phyloP scores from a whole-genome alignment of 2,888 invertebrate genomes.

The Trichopoda pennipes region DNA sequence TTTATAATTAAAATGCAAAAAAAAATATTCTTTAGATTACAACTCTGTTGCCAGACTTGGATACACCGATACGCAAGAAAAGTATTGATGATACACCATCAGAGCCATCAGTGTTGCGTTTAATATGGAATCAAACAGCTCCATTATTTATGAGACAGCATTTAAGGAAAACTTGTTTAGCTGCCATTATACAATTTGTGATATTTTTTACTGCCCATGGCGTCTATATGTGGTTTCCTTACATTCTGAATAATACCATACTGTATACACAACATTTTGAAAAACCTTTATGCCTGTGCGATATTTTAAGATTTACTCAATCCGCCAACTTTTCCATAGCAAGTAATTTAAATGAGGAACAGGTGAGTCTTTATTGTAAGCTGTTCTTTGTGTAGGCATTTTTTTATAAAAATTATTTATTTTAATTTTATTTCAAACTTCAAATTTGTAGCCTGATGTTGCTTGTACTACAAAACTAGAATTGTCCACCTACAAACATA shows the following conservation, averaged over 20 bases:
- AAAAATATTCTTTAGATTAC: slow-evolving; percentile 46
- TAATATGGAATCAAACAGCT: slow-evolving; percentile 78
- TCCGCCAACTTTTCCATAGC: slow-evolving; percentile 61
- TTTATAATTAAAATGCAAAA: not conserved
- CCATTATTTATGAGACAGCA: slow-evolving; percentile 76
- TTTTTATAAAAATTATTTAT: not conserved
- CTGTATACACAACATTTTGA: slow-evolving; percentile 72
- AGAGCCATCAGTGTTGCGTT: slow-evolving; percentile 50
- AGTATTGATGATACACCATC: slow-evolving; percentile 21
- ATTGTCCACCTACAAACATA: slow-evolving; percentile 74
- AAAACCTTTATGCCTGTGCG: slow-evolving; percentile 73
- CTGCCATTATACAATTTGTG: slow-evolving; percentile 76
- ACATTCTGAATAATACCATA: slow-evolving; percentile 76
- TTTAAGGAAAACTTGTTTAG: slow-evolving; percentile 73
- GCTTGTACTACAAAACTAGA: slow-evolving; percentile 72
- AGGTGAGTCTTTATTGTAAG: slow-evolving; percentile 38
- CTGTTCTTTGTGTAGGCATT: not conserved
- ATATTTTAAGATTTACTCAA: slow-evolving; percentile 71
- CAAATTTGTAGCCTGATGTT: slow-evolving; percentile 35
- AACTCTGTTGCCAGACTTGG: slow-evolving; percentile 62
- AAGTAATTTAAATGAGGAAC: slow-evolving; percentile 18
- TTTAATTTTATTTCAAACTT: not conserved
- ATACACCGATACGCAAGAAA: slow-evolving; percentile 49
- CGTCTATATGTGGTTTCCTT: slow-evolving; percentile 79
- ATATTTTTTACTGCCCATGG: slow-evolving; percentile 76